These are phyloP conservation scores for Dipodomys stephensi DNA, from an alignment of 2,113 vertebrate species.

Conservation along the genomic window DNA sequence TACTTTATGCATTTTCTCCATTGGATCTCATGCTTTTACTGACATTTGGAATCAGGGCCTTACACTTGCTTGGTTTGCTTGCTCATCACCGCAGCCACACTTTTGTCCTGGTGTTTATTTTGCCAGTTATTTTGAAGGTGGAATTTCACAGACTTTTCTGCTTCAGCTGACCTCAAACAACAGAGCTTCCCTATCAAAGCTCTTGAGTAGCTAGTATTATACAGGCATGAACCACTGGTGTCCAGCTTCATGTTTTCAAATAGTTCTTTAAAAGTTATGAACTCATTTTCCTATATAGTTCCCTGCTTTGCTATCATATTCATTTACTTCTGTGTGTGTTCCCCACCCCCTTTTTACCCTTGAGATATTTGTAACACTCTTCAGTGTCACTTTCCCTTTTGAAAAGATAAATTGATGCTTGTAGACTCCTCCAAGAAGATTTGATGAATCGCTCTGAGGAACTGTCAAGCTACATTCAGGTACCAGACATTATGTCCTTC, in stretches of 20 bases:
- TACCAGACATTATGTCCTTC: neutral
- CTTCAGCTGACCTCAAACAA: too few relatives aligned
- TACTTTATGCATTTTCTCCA: neutral
- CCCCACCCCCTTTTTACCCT: neutral
- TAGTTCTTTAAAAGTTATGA: neutral
- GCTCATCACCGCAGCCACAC: too few relatives aligned
- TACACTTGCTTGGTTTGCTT: too few relatives aligned
- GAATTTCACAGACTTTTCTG: too few relatives aligned
- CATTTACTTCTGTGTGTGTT: neutral
- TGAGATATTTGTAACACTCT: neutral
- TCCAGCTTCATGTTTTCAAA: neutral
- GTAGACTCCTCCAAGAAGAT: constrained; percentile 17
- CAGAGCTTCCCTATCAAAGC: too few relatives aligned
- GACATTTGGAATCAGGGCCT: too few relatives aligned
- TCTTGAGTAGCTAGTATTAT: too few relatives aligned
- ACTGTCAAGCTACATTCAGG: constrained; percentile 12
- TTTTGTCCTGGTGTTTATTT: too few relatives aligned
- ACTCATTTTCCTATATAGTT: neutral
- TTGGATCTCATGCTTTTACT: neutral
- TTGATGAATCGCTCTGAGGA: neutral
- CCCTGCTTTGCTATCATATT: neutral
- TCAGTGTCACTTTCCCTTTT: neutral
- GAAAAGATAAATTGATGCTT: neutral
- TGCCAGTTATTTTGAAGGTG: too few relatives aligned
- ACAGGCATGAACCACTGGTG: too few relatives aligned